Conservation (phyloP, 2,113 vertebrate species). For the Struthio camelus region DNA sequence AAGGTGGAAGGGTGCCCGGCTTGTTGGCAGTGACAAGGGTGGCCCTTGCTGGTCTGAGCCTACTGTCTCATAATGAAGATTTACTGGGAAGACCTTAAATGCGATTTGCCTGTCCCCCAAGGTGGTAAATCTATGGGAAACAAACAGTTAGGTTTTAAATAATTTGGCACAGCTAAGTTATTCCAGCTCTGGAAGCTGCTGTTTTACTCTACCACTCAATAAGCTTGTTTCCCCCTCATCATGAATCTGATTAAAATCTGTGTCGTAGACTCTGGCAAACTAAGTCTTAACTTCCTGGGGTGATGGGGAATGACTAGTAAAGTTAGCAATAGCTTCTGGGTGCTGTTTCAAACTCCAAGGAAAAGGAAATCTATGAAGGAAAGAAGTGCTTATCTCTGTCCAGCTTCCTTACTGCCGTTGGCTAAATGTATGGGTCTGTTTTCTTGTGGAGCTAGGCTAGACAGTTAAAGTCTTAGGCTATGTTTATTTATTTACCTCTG, state of each 20-base stretch:
- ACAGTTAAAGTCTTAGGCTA: rapidly evolving
- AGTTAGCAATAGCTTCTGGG: background rate
- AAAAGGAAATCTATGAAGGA: background rate
- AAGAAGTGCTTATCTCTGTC: background rate
- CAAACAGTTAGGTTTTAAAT: background rate
- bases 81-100: background rate
- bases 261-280: background rate
- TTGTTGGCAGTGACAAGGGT: background rate
- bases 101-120: background rate
- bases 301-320: background rate
- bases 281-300: background rate
- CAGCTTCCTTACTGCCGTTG: background rate
- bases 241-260: background rate
- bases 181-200: background rate
- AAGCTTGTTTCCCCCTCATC: background rate
- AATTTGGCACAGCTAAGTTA: background rate
- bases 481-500: background rate
- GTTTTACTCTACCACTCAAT: background rate
- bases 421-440: rapidly evolving
- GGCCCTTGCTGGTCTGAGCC: background rate
- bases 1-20: background rate
- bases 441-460: background rate
- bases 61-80: background rate
- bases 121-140: background rate
- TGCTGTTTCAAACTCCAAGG: background rate